Evolutionary conservation across 2,888 invertebrate genomes (phyloP).

Genomic region (Noctua janthe): DNA sequence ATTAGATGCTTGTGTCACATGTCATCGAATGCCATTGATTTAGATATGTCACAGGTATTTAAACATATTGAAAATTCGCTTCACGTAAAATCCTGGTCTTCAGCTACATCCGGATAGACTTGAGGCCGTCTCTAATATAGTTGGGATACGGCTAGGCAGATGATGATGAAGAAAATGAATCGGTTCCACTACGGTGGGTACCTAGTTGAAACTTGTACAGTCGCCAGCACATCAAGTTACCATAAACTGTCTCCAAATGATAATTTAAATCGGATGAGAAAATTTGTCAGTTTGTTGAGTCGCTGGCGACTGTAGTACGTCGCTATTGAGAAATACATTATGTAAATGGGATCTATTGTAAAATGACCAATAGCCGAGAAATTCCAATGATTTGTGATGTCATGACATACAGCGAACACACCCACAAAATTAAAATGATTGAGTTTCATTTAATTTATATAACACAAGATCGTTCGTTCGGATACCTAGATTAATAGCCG

Average conservation of each 20-base stretch:
- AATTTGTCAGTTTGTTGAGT: too few species aligned
- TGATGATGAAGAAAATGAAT: not conserved
- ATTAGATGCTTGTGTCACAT: slow-evolving; percentile 11
- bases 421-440: slow-evolving; percentile 33
- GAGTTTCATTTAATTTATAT: slow-evolving; percentile 32
- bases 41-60: slow-evolving; percentile 1
- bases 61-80: not conserved
- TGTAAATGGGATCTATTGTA: not conserved
- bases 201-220: not conserved
- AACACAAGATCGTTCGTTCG: slow-evolving; percentile 27
- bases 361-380: not conserved
- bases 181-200: not conserved
- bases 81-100: not conserved
- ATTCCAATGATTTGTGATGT: slow-evolving; percentile 13
- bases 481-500: slow-evolving; percentile 51
- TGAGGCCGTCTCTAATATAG: not conserved
- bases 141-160: not conserved
- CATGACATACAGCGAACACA: slow-evolving; percentile 8
- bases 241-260: too few species aligned
- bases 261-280: too few species aligned
- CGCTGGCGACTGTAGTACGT: not conserved
- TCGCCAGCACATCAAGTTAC: too few species aligned
- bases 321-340: not conserved
- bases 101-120: not conserved
- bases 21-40: not conserved